These are phyloP conservation scores for Pseudococcus longispinus DNA, from an alignment of 2,888 invertebrate genomes.

Conservation along the genomic window DNA sequence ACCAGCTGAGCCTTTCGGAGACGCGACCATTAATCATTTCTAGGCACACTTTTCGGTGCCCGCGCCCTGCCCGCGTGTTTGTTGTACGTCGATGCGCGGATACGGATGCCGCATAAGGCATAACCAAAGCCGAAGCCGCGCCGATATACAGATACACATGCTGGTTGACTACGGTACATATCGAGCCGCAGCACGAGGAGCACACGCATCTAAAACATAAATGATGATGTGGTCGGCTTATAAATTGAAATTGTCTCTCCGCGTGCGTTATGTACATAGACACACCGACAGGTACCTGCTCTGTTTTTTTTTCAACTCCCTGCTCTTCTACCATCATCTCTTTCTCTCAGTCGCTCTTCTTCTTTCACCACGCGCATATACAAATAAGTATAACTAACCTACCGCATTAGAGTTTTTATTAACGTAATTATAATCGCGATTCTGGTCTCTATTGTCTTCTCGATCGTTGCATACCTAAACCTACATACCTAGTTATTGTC, in stretches of 20 bases:
- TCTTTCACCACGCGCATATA: background rate
- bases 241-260: slow-evolving; percentile 11
- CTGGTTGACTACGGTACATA: background rate
- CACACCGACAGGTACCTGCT: background rate
- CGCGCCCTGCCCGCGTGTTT: background rate
- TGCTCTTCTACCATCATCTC: too few relatives aligned
- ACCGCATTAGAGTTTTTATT: slow-evolving; percentile 12
- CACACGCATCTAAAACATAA: background rate
- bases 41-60: background rate
- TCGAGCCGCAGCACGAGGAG: background rate
- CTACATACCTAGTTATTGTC: background rate
- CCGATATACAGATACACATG: background rate
- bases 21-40: slow-evolving; percentile 6
- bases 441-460: background rate
- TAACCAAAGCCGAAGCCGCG: background rate
- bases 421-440: background rate
- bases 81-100: background rate
- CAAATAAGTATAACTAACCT: background rate
- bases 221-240: background rate
- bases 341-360: too few relatives aligned
- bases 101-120: background rate
- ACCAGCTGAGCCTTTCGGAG: background rate
- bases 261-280: background rate
- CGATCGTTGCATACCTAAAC: background rate
- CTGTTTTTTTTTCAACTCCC: background rate